Evolutionary conservation across 92 coral and sea anemone genomes (phyloP).

Genomic region (Zoanthus gigantus): DNA sequence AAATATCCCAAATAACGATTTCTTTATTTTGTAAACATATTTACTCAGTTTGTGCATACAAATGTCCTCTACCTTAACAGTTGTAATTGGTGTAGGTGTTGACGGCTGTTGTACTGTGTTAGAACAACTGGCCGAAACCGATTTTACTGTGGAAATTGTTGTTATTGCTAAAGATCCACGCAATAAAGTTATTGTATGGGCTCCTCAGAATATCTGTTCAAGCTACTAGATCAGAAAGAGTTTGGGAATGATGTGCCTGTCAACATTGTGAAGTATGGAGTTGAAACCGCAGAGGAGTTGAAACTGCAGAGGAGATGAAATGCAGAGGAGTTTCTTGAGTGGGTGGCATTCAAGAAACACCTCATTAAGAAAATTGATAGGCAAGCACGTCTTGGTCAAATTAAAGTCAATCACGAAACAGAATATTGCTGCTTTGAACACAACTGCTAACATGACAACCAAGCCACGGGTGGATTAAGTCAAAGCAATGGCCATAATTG

Average conservation of each 20-base stretch:
- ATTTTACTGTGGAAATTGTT: slow-evolving; percentile 54
- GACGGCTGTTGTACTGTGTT: slow-evolving; percentile 77
- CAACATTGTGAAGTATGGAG: slow-evolving; percentile 63
- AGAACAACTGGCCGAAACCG: slow-evolving; percentile 56
- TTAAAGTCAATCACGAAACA: slow-evolving; percentile 45
- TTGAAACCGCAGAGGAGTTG: slow-evolving; percentile 53
- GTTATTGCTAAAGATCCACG: slow-evolving; percentile 66
- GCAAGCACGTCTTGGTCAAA: not conserved
- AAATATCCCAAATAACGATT: too few species aligned
- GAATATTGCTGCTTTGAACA: slow-evolving; percentile 69
- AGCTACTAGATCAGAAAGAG: slow-evolving; percentile 58
- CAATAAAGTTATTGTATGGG: slow-evolving; percentile 58
- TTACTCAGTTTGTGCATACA: too few species aligned
- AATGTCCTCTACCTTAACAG: too few species aligned
- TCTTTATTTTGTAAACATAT: too few species aligned
- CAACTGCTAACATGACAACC: slow-evolving; percentile 24
- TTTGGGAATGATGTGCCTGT: slow-evolving; percentile 49
- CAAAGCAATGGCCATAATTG: slow-evolving; percentile 65
- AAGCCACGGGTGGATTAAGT: slow-evolving; percentile 54
- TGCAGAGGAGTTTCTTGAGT: slow-evolving; percentile 69
- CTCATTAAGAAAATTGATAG: slow-evolving; percentile 36
- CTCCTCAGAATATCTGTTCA: slow-evolving; percentile 67
- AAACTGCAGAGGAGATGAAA: slow-evolving; percentile 27
- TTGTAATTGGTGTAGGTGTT: slow-evolving; percentile 73
- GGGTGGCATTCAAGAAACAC: slow-evolving; percentile 58